Evolutionary conservation across 2,113 vertebrate species (phyloP), one percentile per base, ranked within the genome.

Genomic region (Willisornis vidua): DNA sequence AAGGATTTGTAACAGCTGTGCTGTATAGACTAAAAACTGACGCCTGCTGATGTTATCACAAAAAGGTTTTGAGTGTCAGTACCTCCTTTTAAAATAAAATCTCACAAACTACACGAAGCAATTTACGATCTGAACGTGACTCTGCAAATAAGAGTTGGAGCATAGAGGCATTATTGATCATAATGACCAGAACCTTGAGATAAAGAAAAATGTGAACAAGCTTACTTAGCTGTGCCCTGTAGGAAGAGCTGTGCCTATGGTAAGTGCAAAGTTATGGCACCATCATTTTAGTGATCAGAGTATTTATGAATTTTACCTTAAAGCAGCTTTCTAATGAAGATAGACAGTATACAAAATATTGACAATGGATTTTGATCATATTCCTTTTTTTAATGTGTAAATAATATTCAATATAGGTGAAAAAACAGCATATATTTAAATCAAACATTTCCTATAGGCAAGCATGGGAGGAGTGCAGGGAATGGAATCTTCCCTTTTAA

Each of bases 391-490:
- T 65, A 65, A 65, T 6, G 3, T 81, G 19, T 52, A 22, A 76
- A 72, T 57, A 63, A 91, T 81, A 72, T 16, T 13, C 19, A 16
- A 5, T 3, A 3, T 23, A 45, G 11, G 7, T 70, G 28, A 45
- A 76, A 66, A 72, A 83, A 13, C 1, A 58, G 5, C 2, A 33
- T 17, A 6, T 35, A 52, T 58, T 63, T 49, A 62, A 63, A 63
- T 11, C 16, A 59, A 86, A 55, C 1, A 19, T 39, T 24, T 83
- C 19, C 23, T 39, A 23, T 19, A 48, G 3, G 20, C 39, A 68
- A 57, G 33, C 0, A 3, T 3, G 3, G 22, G 17, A 77, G 14
- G 9, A 67, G 1, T 63, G 4, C 3, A 10, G 1, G 12, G 3
- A 71, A 76, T 5, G 5, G 3, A 11, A 2, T 14, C 11, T 35